Evolutionary conservation across 2,888 invertebrate genomes (phyloP).

Genomic region (Ecliptopera silaceata): DNA sequence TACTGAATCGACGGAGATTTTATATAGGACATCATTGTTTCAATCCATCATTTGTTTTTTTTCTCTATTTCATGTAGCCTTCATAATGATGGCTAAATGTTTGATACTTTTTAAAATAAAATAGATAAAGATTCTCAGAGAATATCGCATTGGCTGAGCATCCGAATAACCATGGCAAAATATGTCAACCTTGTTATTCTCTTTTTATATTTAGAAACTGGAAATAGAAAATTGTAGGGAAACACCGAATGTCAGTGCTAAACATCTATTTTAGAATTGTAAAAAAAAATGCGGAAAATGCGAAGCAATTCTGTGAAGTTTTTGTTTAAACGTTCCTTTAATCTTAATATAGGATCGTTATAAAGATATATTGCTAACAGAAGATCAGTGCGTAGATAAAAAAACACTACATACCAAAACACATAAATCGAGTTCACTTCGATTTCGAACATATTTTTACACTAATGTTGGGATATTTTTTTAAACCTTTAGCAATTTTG

Average conservation of each 20-base stretch:
- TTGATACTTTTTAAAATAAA: no score
- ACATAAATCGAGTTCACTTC: no score
- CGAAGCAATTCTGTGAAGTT: conserved; percentile 25
- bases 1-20: no score
- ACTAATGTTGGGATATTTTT: no score
- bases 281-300: conserved; percentile 17
- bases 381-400: conserved; percentile 7
- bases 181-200: conserved; percentile 64
- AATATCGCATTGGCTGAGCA: conserved; percentile 40
- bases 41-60: no score
- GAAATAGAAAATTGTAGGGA: conserved; percentile 73
- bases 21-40: no score
- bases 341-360: conserved; percentile 34
- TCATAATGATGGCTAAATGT: no score
- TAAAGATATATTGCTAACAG: conserved; percentile 26
- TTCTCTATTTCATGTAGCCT: no score
- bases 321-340: conserved; percentile 31
- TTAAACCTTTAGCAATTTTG: no score
- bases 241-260: conserved; percentile 79
- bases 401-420: no score
- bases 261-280: conserved; percentile 58
- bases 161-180: conserved; percentile 50
- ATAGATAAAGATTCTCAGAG: no score
- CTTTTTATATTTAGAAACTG: conserved; percentile 65
- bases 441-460: no score